phyloP scores from a whole-genome alignment of 2,797 vertebrate genomes.

The Megaceryle alcyon region DNA sequence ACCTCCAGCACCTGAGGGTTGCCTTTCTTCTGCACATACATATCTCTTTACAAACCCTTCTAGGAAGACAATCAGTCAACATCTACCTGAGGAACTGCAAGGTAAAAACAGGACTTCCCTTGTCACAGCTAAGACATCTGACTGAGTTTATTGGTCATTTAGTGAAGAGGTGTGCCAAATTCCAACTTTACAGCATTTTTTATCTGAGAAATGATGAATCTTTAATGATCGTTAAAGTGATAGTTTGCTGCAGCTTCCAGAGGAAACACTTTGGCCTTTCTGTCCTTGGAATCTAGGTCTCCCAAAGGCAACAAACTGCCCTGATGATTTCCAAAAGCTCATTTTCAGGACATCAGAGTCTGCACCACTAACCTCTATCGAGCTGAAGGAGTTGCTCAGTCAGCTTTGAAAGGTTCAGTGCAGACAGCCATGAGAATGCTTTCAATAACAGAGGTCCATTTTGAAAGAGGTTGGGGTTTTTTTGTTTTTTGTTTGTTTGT shows the following conservation, averaged over 20 bases:
- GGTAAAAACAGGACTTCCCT: neutral
- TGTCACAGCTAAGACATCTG: neutral
- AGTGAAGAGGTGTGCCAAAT: neutral
- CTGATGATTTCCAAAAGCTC: neutral
- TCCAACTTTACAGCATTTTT: neutral
- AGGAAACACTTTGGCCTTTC: neutral
- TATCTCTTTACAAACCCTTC: neutral
- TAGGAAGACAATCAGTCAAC: neutral
- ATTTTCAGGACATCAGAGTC: neutral
- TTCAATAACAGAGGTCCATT: neutral
- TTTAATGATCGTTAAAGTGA: neutral
- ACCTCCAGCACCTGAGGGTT: neutral
- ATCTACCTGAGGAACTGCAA: neutral
- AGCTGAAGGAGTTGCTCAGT: neutral
- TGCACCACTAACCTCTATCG: neutral
- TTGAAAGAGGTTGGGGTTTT: neutral
- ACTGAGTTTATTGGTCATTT: neutral
- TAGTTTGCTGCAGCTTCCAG: neutral
- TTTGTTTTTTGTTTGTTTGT: too few relatives aligned
- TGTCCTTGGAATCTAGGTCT: neutral
- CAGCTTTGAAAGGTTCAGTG: neutral
- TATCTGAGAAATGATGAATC: neutral
- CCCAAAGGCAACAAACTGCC: neutral
- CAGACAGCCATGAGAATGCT: neutral
- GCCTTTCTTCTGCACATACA: neutral